Conservation (phyloP, 2,113 vertebrate species). For the Proterorhinus semilunaris region DNA sequence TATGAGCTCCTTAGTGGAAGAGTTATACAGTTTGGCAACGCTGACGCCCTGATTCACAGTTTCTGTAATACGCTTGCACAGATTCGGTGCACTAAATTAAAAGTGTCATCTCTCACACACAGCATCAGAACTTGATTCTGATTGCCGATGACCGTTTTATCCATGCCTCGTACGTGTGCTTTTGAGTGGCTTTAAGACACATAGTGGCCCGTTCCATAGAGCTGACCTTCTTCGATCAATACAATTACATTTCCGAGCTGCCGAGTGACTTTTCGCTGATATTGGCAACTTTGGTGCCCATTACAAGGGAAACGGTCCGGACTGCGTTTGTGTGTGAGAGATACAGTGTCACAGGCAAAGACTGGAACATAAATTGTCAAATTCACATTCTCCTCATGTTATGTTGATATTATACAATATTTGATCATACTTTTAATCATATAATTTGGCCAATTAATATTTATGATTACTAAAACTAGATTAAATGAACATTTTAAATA, state of each 20-base stretch:
- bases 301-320: conserved; percentile 61
- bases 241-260: conserved; percentile 42
- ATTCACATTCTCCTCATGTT: conserved; percentile 1
- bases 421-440: too few species aligned
- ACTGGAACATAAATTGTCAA: conserved; percentile 10
- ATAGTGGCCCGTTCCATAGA: neutral
- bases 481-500: too few species aligned
- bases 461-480: too few species aligned
- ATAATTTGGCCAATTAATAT: too few species aligned
- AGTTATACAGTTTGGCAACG: conserved; percentile 13
- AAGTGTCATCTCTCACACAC: neutral
- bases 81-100: conserved; percentile 3
- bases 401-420: too few species aligned
- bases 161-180: neutral
- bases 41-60: neutral
- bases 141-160: neutral
- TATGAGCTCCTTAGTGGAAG: conserved; percentile 16
- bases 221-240: conserved; percentile 56
- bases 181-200: neutral
- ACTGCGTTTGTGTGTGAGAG: conserved; percentile 19
- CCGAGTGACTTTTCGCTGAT: conserved; percentile 55
- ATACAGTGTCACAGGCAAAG: neutral
- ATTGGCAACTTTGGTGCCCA: conserved; percentile 63
- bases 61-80: neutral
- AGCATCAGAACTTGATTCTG: neutral